These are phyloP conservation scores for Pseudachorutes palmiensis DNA, from an alignment of 1,140 invertebrate genomes.

Conservation along the genomic window DNA sequence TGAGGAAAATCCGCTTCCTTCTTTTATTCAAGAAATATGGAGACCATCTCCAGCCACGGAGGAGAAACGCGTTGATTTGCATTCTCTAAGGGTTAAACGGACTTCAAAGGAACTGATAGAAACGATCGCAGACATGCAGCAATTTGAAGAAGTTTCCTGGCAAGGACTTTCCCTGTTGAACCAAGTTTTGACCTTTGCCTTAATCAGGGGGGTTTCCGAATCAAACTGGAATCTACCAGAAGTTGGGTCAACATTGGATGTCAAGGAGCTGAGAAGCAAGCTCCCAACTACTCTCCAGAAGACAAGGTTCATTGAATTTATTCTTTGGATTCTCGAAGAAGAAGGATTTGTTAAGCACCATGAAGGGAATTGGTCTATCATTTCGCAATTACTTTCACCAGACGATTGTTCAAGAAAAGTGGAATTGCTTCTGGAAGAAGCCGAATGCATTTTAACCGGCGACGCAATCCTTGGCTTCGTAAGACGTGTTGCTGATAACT, in stretches of 20 bases:
- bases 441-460: too few relatives aligned
- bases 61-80: background rate
- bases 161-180: background rate
- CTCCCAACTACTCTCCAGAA: background rate
- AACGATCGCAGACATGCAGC: background rate
- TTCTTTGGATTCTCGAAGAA: background rate
- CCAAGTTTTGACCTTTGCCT: background rate
- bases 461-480: background rate
- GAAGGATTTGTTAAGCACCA: background rate
- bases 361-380: background rate
- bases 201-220: background rate
- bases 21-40: slow-evolving; percentile 14
- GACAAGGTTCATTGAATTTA: background rate
- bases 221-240: background rate
- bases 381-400: background rate
- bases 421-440: too few relatives aligned
- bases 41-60: background rate
- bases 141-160: background rate
- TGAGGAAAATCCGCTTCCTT: background rate
- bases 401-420: background rate
- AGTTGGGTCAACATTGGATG: background rate
- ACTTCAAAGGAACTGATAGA: too few relatives aligned
- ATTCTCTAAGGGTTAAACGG: too few relatives aligned
- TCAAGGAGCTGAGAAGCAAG: background rate
- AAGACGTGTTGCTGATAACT: background rate